Percentiles rank a stretch among this genome's conserved stretches.
phyloP scores from a whole-genome alignment of 2,797 vertebrate species.

The Microchirus variegatus region DNA sequence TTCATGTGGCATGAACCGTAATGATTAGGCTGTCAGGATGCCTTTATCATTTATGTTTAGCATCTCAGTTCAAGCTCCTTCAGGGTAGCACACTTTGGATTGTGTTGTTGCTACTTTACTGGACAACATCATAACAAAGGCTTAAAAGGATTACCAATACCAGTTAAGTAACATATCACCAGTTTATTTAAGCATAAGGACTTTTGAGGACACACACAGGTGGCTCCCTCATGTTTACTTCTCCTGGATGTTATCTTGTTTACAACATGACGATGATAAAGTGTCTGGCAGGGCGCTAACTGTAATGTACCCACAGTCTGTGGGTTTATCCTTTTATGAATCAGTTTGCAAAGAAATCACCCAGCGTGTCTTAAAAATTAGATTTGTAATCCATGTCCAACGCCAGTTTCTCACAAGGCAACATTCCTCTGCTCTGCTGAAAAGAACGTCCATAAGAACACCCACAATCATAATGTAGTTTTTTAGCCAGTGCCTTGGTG shows the following conservation, averaged over 20 bases:
- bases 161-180: too few species aligned
- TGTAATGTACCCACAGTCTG: slow-evolving; percentile 16
- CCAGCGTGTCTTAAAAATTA: slow-evolving; percentile 25
- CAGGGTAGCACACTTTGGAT: background rate
- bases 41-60: background rate
- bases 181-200: too few species aligned
- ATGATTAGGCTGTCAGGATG: background rate
- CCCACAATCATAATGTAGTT: background rate
- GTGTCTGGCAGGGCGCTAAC: background rate
- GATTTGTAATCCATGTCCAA: background rate
- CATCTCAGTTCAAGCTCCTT: background rate
- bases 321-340: slow-evolving; percentile 32
- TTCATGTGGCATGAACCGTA: background rate
- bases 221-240: too few species aligned
- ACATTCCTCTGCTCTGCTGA: slow-evolving; percentile 7
- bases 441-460: slow-evolving; percentile 23
- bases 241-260: too few species aligned
- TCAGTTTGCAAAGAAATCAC: slow-evolving; percentile 34
- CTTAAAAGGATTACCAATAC: too few species aligned
- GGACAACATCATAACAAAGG: too few species aligned
- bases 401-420: slow-evolving; percentile 32
- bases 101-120: background rate
- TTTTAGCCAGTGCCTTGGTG: slow-evolving; percentile 12
- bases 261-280: too few species aligned
- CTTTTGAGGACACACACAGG: too few species aligned